Evolutionary conservation across 2,113 vertebrate species (phyloP).

Genomic region (Ariopsis seemanni): DNA sequence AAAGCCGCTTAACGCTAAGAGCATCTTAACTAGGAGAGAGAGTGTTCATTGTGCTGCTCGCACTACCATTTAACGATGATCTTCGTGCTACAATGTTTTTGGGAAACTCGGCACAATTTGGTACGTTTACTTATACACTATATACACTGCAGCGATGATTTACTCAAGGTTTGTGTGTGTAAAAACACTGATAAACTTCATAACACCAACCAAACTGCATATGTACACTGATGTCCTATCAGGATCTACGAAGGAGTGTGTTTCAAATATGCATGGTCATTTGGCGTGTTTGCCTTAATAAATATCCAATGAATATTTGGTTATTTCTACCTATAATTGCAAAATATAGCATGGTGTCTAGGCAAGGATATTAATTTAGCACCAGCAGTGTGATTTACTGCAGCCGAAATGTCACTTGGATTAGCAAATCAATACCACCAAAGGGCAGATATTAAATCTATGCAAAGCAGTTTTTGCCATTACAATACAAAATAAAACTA

Average conservation of each 20-base stretch:
- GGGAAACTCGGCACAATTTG: no score
- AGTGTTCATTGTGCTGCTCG: no score
- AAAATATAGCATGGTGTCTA: not conserved
- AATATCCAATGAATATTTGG: not conserved
- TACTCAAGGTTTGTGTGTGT: not conserved
- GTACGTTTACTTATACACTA: not conserved
- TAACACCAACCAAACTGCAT: not conserved
- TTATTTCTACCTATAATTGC: not conserved
- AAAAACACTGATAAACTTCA: not conserved
- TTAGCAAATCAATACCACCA: constrained; percentile 12
- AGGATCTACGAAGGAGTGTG: not conserved
- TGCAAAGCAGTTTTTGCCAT: not conserved
- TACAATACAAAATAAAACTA: not conserved
- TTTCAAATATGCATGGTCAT: not conserved
- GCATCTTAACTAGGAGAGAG: no score
- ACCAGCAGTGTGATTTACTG: not conserved
- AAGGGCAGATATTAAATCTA: constrained; percentile 12
- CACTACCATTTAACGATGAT: no score
- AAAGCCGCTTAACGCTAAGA: no score
- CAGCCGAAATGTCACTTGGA: not conserved
- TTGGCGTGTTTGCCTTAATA: not conserved
- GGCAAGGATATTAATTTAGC: not conserved
- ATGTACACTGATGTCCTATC: not conserved
- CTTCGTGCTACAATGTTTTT: no score
- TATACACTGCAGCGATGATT: not conserved